Evolutionary conservation across 2,113 vertebrate genomes (phyloP).

Genomic region (Otolemur garnettii): DNA sequence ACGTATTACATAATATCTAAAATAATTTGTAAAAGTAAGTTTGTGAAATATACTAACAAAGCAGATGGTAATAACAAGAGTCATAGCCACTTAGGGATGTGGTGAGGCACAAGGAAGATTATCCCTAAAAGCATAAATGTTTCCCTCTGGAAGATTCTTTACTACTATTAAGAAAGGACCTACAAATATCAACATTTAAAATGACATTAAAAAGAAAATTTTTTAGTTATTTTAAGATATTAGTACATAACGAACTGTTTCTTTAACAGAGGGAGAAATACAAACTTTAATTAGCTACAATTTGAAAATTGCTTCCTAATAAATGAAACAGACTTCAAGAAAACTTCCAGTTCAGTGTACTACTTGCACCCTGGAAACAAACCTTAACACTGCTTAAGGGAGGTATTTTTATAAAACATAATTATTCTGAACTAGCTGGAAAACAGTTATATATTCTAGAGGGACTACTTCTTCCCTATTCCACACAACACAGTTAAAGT

Average conservation of each 20-base stretch:
- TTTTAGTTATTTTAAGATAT: constrained; percentile 72
- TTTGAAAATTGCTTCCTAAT: constrained; percentile 70
- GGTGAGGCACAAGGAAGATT: constrained; percentile 81
- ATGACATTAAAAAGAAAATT: constrained; percentile 71
- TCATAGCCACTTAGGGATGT: constrained; percentile 67
- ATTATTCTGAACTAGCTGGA: constrained; percentile 30
- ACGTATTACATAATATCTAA: constrained; percentile 65
- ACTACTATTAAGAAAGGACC: constrained; percentile 60
- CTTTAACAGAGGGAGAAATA: constrained; percentile 68
- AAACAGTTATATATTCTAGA: not conserved
- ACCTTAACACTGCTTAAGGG: constrained; percentile 69
- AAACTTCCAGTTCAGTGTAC: constrained; percentile 57
- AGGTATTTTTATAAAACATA: constrained; percentile 28
- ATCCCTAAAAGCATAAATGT: constrained; percentile 65
- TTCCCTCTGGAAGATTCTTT: constrained; percentile 68
- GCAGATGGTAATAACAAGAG: constrained; percentile 67
- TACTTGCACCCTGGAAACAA: constrained; percentile 59
- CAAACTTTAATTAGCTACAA: constrained; percentile 54
- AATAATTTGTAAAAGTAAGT: constrained; percentile 65
- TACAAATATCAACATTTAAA: constrained; percentile 65
- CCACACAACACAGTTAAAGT: constrained; percentile 70
- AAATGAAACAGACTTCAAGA: constrained; percentile 71
- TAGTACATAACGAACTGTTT: constrained; percentile 67
- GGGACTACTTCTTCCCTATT: constrained; percentile 67
- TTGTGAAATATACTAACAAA: constrained; percentile 75